phyloP scores from a whole-genome alignment of 2,797 vertebrate genomes.

The Zenarchopterus dispar region DNA sequence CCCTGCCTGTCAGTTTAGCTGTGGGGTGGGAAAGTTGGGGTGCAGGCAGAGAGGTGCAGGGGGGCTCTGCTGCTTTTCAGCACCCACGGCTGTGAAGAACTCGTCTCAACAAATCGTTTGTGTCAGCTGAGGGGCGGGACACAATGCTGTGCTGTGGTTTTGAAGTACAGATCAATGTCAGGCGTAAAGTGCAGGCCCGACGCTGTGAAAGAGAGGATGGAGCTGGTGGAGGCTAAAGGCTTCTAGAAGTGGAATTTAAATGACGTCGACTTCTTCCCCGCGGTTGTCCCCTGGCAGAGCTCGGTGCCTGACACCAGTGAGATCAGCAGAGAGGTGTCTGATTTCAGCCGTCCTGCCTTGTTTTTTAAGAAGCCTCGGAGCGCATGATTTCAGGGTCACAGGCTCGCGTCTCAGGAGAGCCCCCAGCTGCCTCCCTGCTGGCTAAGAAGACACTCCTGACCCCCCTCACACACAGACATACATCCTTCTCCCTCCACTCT shows the following conservation, averaged over 20 bases:
- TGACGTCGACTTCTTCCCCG: slow-evolving; percentile 31
- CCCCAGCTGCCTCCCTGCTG: slow-evolving; percentile 57
- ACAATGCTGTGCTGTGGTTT: slow-evolving; percentile 69
- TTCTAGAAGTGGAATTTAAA: slow-evolving; percentile 39
- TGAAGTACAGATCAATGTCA: slow-evolving; percentile 73
- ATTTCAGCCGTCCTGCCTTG: slow-evolving; percentile 42
- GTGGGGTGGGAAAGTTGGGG: slow-evolving; percentile 12
- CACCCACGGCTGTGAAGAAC: slow-evolving; percentile 29
- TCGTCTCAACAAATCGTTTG: slow-evolving; percentile 69
- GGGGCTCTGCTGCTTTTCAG: slow-evolving; percentile 33
- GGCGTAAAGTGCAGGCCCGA: slow-evolving; percentile 41
- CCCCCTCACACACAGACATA: slow-evolving; percentile 1
- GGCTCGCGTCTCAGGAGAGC: slow-evolving; percentile 48
- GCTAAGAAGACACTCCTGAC: slow-evolving; percentile 16
- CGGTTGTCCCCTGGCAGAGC: slow-evolving; percentile 47
- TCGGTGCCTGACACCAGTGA: slow-evolving; percentile 24
- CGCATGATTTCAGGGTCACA: slow-evolving; percentile 62
- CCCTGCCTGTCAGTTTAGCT: slow-evolving; percentile 42
- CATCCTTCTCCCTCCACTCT: background rate
- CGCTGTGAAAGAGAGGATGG: slow-evolving; percentile 6
- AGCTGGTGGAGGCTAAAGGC: background rate
- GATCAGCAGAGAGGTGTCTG: slow-evolving; percentile 38
- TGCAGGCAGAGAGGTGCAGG: background rate
- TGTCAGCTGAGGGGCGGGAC: slow-evolving; percentile 70
- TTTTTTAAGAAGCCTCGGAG: slow-evolving; percentile 42